These are phyloP conservation scores for Pristionchus entomophagus DNA, from an alignment of 2,888 invertebrate species.

Conservation along the genomic window DNA sequence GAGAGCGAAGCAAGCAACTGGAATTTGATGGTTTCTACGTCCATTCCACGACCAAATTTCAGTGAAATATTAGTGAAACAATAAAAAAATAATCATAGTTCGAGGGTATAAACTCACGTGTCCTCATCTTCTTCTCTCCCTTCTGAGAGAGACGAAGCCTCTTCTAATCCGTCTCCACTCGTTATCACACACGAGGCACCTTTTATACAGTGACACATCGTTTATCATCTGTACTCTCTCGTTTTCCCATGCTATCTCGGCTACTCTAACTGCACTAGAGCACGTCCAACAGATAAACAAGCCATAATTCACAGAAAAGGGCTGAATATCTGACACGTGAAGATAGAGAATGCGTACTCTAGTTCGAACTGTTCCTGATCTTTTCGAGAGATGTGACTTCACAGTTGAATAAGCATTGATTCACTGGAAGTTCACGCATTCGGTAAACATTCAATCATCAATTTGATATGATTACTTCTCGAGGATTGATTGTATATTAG, in stretches of 20 bases:
- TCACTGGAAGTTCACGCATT: no score
- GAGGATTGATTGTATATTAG: no score
- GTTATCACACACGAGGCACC: neutral
- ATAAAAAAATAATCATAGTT: neutral
- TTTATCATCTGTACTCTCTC: neutral
- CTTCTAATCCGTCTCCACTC: neutral
- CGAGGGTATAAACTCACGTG: neutral
- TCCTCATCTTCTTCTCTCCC: constrained; percentile 10
- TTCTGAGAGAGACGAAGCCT: constrained; percentile 6
- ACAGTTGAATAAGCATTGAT: no score
- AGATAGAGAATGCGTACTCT: neutral
- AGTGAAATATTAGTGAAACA: neutral
- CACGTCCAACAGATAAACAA: neutral
- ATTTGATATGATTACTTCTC: no score
- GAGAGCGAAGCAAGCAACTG: neutral
- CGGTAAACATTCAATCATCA: no score
- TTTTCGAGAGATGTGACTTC: no score
- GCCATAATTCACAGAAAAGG: neutral
- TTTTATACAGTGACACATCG: neutral
- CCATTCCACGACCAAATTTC: no score
- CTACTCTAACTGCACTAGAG: neutral
- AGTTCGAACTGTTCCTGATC: neutral
- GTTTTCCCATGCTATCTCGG: neutral
- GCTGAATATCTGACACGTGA: neutral
- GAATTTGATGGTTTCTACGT: neutral